These are phyloP conservation scores for Leptinotarsa texana DNA, from an alignment of 1,140 invertebrate genomes.

Conservation along the genomic window DNA sequence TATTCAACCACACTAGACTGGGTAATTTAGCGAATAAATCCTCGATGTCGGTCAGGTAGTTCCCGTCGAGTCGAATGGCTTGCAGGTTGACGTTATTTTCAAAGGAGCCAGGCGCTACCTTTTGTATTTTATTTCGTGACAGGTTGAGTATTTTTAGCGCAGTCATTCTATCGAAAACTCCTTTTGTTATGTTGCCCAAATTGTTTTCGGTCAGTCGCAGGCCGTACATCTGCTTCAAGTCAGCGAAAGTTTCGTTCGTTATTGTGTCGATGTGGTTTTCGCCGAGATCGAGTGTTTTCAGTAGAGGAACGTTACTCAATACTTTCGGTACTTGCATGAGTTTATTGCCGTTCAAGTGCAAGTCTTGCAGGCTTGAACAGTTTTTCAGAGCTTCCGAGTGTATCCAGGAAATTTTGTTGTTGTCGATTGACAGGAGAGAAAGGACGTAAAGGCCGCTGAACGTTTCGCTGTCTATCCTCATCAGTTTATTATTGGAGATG, in stretches of 20 bases:
- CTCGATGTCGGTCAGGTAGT: slow-evolving; percentile 82
- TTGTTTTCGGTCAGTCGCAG: slow-evolving; percentile 85
- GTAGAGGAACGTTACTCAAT: slow-evolving; percentile 75
- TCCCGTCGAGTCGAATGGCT: slow-evolving; percentile 85
- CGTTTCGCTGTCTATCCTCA: slow-evolving; percentile 74
- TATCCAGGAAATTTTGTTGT: slow-evolving; percentile 78
- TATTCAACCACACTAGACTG: slow-evolving; percentile 88
- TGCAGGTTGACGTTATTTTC: slow-evolving; percentile 82
- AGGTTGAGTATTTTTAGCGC: slow-evolving; percentile 86
- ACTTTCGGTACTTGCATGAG: slow-evolving; percentile 81
- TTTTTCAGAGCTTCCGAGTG: slow-evolving; percentile 81
- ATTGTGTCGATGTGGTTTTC: slow-evolving; percentile 86
- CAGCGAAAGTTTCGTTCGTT: slow-evolving; percentile 78
- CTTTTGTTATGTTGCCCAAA: slow-evolving; percentile 82
- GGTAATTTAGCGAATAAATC: slow-evolving; percentile 84
- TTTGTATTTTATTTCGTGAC: slow-evolving; percentile 82
- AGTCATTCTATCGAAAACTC: slow-evolving; percentile 80
- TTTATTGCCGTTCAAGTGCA: slow-evolving; percentile 88
- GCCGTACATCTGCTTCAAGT: slow-evolving; percentile 81
- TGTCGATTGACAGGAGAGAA: slow-evolving; percentile 79
- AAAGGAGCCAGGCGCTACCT: slow-evolving; percentile 83
- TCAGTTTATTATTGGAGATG: slow-evolving; percentile 83
- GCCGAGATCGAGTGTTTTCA: slow-evolving; percentile 85
- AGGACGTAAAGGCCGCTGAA: slow-evolving; percentile 78
- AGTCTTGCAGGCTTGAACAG: slow-evolving; percentile 80